phyloP scores from a whole-genome alignment of 2,113 vertebrate species.

The Prunella himalayana region DNA sequence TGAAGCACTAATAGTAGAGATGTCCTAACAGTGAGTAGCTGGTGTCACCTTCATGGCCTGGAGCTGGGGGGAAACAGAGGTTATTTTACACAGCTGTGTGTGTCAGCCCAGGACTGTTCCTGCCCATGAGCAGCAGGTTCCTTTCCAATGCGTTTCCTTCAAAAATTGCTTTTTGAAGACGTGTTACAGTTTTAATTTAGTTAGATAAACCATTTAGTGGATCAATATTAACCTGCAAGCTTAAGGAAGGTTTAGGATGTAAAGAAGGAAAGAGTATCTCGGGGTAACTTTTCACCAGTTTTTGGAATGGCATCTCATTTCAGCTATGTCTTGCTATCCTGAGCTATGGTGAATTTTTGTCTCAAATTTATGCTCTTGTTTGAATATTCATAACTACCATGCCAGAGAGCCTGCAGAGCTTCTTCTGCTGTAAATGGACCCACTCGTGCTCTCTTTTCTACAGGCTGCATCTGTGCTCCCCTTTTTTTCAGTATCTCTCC shows the following conservation, averaged over 20 bases:
- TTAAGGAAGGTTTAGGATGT: not conserved
- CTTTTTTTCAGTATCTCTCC: not conserved
- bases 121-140: not conserved
- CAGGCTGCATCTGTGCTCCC: not conserved
- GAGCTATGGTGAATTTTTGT: not conserved
- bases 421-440: not conserved
- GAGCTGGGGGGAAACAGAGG: not conserved
- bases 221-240: not conserved
- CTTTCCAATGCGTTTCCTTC: not conserved
- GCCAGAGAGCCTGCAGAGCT: not conserved
- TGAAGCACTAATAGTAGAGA: not conserved
- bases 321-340: accelerated
- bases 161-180: not conserved
- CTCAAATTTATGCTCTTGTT: not conserved
- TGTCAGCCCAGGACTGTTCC: not conserved
- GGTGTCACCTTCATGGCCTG: not conserved
- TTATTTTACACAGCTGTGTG: not conserved
- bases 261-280: not conserved
- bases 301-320: not conserved
- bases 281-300: not conserved
- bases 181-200: not conserved
- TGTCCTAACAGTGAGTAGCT: not conserved
- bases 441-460: not conserved
- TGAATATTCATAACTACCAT: not conserved
- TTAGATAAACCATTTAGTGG: not conserved